These are phyloP conservation scores for Sericinus montela DNA, from an alignment of 2,888 invertebrate species.

Conservation along the genomic window DNA sequence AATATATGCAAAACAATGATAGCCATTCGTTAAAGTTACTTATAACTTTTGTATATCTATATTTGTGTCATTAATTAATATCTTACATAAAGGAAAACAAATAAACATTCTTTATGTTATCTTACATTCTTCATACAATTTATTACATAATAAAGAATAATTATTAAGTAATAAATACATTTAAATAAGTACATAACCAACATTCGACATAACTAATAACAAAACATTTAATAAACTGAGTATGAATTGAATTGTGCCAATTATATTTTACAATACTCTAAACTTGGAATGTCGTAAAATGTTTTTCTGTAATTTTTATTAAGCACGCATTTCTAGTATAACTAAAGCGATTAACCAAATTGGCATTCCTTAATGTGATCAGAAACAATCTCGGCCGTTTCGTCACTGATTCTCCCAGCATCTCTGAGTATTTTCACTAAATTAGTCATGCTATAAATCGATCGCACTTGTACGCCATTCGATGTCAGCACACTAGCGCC, in stretches of 20 bases:
- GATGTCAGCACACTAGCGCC: slow-evolving; percentile 85
- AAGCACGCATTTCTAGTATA: not conserved
- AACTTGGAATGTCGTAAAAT: not conserved
- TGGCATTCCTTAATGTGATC: slow-evolving; percentile 64
- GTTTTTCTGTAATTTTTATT: not conserved
- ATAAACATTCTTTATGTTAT: too few relatives aligned
- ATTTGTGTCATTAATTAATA: too few relatives aligned
- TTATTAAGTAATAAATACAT: slow-evolving; percentile 1
- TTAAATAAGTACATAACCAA: slow-evolving; percentile 17
- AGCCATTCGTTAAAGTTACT: too few relatives aligned
- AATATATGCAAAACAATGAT: too few relatives aligned
- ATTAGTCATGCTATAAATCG: slow-evolving; percentile 83
- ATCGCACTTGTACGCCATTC: slow-evolving; percentile 84
- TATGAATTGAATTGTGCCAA: too few relatives aligned
- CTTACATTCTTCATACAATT: not conserved
- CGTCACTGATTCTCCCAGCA: slow-evolving; percentile 79
- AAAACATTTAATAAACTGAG: too few relatives aligned
- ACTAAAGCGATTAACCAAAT: slow-evolving; percentile 34
- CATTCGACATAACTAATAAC: not conserved
- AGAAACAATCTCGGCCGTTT: slow-evolving; percentile 56
- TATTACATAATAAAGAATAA: too few relatives aligned
- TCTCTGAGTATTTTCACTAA: slow-evolving; percentile 81
- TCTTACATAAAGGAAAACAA: not conserved
- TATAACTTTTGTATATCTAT: too few relatives aligned
- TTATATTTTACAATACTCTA: too few relatives aligned